Evolutionary conservation across 2,888 invertebrate genomes (phyloP).

Genomic region (Ichneumoninae sp.): DNA sequence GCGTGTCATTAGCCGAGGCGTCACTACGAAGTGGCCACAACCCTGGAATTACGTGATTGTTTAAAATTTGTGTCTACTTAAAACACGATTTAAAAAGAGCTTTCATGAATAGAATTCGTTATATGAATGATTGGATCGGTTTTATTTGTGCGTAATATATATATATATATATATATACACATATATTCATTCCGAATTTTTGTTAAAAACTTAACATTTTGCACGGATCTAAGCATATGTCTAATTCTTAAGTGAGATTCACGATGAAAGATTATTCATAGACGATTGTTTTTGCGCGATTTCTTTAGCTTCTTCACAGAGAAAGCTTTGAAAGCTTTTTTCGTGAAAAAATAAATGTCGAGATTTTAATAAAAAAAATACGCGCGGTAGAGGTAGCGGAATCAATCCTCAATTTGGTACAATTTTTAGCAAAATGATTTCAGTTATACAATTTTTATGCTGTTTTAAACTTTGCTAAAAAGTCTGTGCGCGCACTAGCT

Average conservation of each 20-base stretch:
- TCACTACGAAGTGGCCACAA: conserved; percentile 95
- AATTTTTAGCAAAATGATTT: neutral
- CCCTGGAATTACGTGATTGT: conserved; percentile 86
- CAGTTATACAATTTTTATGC: too few relatives aligned
- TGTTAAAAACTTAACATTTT: neutral
- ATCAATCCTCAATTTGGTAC: too few relatives aligned
- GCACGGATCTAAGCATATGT: neutral
- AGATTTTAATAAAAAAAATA: too few relatives aligned
- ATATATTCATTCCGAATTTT: neutral
- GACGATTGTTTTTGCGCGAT: neutral
- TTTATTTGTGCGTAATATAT: neutral
- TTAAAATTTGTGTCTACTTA: neutral
- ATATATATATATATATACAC: too few relatives aligned
- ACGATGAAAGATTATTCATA: neutral
- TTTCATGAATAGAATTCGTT: neutral
- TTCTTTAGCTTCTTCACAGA: neutral
- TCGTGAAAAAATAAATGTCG: too few relatives aligned
- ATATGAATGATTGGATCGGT: neutral
- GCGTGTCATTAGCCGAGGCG: conserved; percentile 97
- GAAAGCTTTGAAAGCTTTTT: too few relatives aligned
- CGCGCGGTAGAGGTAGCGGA: neutral
- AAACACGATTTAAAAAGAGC: neutral
- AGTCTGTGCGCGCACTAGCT: too few relatives aligned
- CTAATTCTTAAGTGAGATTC: neutral
- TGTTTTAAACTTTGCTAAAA: too few relatives aligned